A percentile compares a stretch with the other conserved stretches of the same genome.
phyloP scores from a whole-genome alignment of 2,113 vertebrate species.

The Colossoma macropomum region DNA sequence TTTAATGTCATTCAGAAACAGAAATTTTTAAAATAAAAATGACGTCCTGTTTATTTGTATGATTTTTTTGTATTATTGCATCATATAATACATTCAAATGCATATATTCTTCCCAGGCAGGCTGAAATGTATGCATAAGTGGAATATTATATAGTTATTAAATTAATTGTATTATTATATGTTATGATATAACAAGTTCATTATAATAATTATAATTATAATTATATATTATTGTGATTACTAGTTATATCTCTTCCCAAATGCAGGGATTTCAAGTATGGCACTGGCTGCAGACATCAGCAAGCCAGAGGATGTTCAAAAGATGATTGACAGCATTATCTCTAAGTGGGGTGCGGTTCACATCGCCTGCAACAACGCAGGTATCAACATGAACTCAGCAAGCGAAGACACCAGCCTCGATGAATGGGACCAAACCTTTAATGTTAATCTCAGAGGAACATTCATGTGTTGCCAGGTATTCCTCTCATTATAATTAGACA shows the following conservation, averaged over 20 bases:
- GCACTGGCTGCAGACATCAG: slow-evolving; percentile 80
- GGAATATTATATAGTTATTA: background rate
- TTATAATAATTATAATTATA: no score
- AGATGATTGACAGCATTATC: slow-evolving; percentile 71
- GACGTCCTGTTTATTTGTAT: no score
- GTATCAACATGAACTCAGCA: slow-evolving; percentile 84
- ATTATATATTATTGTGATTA: no score
- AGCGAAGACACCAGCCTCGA: slow-evolving; percentile 81
- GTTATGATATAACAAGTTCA: no score
- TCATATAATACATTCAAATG: no score
- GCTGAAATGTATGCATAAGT: no score
- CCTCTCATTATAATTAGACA: background rate
- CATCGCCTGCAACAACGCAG: slow-evolving; percentile 81
- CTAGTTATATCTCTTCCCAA: background rate
- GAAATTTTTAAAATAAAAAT: no score
- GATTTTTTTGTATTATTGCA: no score
- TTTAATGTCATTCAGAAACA: no score
- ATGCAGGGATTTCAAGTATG: slow-evolving; percentile 76
- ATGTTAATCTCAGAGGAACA: slow-evolving; percentile 79
- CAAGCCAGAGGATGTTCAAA: slow-evolving; percentile 76
- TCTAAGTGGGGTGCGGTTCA: slow-evolving; percentile 76
- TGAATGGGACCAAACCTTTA: slow-evolving; percentile 84
- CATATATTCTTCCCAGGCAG: no score
- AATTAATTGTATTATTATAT: no score
- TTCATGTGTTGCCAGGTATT: slow-evolving; percentile 85